Evolutionary conservation across 2,888 invertebrate species (phyloP).

Genomic region (Xestia ashworthii): DNA sequence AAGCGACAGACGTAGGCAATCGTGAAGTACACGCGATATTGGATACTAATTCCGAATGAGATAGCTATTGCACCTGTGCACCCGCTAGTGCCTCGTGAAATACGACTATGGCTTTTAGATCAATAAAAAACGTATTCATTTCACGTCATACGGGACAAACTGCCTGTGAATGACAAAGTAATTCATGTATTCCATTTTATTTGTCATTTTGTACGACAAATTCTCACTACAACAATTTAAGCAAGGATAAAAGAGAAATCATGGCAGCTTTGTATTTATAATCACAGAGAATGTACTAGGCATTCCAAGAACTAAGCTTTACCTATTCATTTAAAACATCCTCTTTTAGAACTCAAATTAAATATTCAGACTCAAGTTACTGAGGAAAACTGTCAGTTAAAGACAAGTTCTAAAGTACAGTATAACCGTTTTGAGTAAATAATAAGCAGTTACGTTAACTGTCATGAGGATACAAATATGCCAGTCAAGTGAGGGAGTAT

Average conservation of each 20-base stretch:
- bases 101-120: slow-evolving; percentile 72
- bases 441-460: slow-evolving; percentile 37
- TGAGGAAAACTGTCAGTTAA: slow-evolving; percentile 2
- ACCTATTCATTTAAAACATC: slow-evolving; percentile 36
- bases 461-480: slow-evolving; percentile 61
- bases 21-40: slow-evolving; percentile 82
- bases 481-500: slow-evolving; percentile 43
- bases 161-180: slow-evolving; percentile 29
- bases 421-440: slow-evolving; percentile 31
- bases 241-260: background rate
- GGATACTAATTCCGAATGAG: slow-evolving; percentile 85
- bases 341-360: slow-evolving; percentile 10
- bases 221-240: background rate
- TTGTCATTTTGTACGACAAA: background rate
- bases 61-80: slow-evolving; percentile 84
- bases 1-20: slow-evolving; percentile 66
- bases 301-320: slow-evolving; percentile 20
- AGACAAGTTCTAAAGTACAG: slow-evolving; percentile 27
- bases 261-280: slow-evolving; percentile 9
- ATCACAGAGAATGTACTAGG: slow-evolving; percentile 14
- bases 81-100: slow-evolving; percentile 74
- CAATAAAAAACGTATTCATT: slow-evolving; percentile 69
- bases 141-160: slow-evolving; percentile 51
- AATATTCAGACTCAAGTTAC: slow-evolving; percentile 34
- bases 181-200: slow-evolving; percentile 14